A percentile compares a stretch with the other conserved stretches of the same genome.
Evolutionary conservation across 2,113 vertebrate species (phyloP).

Genomic region (Pedetes capensis): DNA sequence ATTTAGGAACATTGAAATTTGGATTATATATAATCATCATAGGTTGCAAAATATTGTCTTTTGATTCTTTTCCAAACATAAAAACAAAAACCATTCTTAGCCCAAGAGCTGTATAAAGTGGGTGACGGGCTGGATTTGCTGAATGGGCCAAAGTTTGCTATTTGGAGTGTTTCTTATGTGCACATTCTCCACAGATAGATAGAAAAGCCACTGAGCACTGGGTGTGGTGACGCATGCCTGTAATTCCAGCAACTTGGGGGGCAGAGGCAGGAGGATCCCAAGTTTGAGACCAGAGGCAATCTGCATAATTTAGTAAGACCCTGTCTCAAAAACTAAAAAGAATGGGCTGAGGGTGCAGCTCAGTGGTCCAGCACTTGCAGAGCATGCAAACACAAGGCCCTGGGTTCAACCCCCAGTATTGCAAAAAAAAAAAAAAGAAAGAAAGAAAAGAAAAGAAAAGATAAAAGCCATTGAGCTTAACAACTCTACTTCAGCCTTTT

Average conservation of each 20-base stretch:
- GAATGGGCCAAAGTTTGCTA: not conserved
- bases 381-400: too few relatives aligned
- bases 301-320: too few relatives aligned
- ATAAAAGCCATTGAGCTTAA: not conserved
- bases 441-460: too few relatives aligned
- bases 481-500: not conserved
- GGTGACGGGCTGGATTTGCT: not conserved
- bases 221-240: too few relatives aligned
- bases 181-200: not conserved
- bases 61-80: not conserved
- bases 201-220: not conserved
- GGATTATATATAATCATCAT: not conserved
- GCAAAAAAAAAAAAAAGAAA: too few relatives aligned
- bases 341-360: too few relatives aligned
- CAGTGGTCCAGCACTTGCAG: too few relatives aligned
- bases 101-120: not conserved
- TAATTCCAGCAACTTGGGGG: too few relatives aligned
- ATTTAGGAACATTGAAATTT: not conserved
- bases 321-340: too few relatives aligned
- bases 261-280: too few relatives aligned
- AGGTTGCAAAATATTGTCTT: not conserved
- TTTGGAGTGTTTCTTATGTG: accelerated
- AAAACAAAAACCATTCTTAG: not conserved
- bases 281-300: too few relatives aligned
- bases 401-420: too few relatives aligned